Conservation (phyloP, 35 echinoderm and acorn worm genomes). For the Ptychodera flava region DNA sequence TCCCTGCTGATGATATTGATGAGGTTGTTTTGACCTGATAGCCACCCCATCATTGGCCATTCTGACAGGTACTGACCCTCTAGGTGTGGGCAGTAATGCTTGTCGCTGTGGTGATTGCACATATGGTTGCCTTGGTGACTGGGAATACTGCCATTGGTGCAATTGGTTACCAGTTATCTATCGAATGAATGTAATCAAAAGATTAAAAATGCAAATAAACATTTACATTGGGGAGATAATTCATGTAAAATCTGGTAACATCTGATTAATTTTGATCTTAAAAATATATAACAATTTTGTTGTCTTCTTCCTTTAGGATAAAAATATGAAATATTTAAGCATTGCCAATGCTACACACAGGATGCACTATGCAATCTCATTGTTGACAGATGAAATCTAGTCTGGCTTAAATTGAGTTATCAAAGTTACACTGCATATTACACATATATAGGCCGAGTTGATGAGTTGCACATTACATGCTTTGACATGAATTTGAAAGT, state of each 20-base stretch:
- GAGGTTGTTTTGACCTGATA: background rate
- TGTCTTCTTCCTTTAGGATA: too few species aligned
- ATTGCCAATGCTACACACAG: too few species aligned
- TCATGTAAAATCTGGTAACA: too few species aligned
- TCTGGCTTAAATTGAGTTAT: too few species aligned
- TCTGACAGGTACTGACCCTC: background rate
- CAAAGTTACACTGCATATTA: too few species aligned
- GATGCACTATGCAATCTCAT: too few species aligned
- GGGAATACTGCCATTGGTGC: background rate
- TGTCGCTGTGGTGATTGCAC: background rate
- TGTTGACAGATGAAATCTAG: too few species aligned
- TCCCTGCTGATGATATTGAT: background rate
- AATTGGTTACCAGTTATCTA: background rate
- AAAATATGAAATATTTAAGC: too few species aligned
- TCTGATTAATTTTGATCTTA: background rate
- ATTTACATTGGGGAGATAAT: background rate
- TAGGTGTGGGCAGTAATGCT: background rate
- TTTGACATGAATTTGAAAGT: too few species aligned
- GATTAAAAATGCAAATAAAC: background rate
- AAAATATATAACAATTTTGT: too few species aligned
- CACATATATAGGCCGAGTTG: too few species aligned
- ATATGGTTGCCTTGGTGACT: background rate
- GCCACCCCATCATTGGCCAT: background rate
- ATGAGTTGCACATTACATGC: too few species aligned
- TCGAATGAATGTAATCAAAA: background rate